phyloP scores from a whole-genome alignment of 2,888 invertebrate species.

The Acanthacorydalis orientalis region DNA sequence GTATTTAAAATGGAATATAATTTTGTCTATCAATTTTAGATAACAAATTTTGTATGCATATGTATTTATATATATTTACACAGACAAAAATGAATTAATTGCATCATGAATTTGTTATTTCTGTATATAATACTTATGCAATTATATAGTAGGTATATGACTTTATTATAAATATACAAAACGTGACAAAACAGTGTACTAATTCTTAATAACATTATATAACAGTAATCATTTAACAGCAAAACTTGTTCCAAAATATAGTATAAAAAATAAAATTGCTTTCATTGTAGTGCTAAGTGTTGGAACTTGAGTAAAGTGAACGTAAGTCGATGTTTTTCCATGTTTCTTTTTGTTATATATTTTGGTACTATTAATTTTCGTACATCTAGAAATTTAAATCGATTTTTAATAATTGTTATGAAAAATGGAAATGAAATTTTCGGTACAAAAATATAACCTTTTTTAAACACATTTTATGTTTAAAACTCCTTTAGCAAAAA shows the following conservation, averaged over 20 bases:
- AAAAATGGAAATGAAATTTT: background rate
- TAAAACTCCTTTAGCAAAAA: background rate
- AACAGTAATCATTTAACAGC: background rate
- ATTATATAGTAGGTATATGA: background rate
- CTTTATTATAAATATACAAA: background rate
- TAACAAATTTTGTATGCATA: no score
- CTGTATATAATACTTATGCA: no score
- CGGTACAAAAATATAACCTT: background rate
- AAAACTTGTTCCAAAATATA: slow-evolving; percentile 4
- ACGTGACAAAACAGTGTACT: background rate
- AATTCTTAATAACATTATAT: background rate
- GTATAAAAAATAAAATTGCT: slow-evolving; percentile 2
- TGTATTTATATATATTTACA: no score
- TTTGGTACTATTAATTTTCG: background rate
- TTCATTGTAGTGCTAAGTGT: slow-evolving; percentile 1
- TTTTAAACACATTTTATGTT: slow-evolving; percentile 1
- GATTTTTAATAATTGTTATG: background rate
- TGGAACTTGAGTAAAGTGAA: slow-evolving; percentile 1
- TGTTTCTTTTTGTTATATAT: slow-evolving; percentile 3
- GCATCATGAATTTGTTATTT: no score
- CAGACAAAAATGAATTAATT: no score
- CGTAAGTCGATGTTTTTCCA: slow-evolving; percentile 1
- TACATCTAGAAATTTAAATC: slow-evolving; percentile 2
- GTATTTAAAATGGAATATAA: no score
- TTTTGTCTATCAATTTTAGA: no score